Conservation (phyloP, 2,888 invertebrate species). For the Seira sanloemensis region DNA sequence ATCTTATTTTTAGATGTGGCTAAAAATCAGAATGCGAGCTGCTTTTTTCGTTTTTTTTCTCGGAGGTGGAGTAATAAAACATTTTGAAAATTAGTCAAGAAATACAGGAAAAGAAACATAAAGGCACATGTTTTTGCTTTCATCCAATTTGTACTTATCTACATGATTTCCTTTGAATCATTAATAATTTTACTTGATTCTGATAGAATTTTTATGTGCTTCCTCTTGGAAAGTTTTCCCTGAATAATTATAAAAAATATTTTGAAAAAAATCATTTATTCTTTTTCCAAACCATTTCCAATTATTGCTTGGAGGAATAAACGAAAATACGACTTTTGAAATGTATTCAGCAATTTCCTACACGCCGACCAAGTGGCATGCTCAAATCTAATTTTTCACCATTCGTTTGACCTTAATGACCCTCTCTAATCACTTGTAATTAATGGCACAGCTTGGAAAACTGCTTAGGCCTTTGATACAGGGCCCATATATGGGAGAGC, state of each 20-base stretch:
- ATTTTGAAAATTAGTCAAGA: not conserved
- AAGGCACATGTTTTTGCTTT: not conserved
- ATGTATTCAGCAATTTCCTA: not conserved
- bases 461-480: conserved; percentile 40
- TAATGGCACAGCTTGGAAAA: conserved; percentile 54
- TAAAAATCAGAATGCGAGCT: not conserved
- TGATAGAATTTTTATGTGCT: too few relatives aligned
- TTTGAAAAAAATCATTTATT: conserved; percentile 20
- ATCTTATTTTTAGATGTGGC: not conserved
- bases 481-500: conserved; percentile 55
- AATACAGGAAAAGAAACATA: not conserved
- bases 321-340: not conserved
- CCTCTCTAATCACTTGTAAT: conserved; percentile 66
- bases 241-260: too few relatives aligned
- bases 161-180: not conserved
- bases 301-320: not conserved
- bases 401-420: conserved; percentile 62
- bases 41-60: too few relatives aligned
- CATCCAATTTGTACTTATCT: not conserved
- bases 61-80: not conserved
- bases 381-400: conserved; percentile 59
- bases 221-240: too few relatives aligned
- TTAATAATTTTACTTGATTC: too few relatives aligned
- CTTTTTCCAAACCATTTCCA: not conserved
- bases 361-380: conserved; percentile 46